Evolutionary conservation across 1,140 invertebrate species (phyloP), one percentile per base, ranked within the genome.

Genomic region (Physella acuta): DNA sequence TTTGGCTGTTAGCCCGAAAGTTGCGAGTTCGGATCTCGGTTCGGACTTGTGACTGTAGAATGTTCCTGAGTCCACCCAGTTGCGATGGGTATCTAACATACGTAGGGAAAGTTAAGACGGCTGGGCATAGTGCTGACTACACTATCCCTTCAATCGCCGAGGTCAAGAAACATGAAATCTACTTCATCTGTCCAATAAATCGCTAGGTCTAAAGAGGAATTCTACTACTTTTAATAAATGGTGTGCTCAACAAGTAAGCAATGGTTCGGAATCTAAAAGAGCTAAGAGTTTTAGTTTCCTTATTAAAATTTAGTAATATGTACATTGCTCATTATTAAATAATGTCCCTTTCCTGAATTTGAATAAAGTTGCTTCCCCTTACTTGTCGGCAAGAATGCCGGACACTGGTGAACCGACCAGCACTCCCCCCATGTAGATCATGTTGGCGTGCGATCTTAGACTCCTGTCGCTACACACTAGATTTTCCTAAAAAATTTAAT

Each of bases 341-440:
- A 63, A 44, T 30, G 67, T 71, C 53, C 65, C 66, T 56, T 49
- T 37, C 66, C 60, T 68, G 62, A 62, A 69, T 68, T 59, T 44
- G 53, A 60, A 69, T 39, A 62, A 5, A 33, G 68, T 63, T 66
- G 58, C 70, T 2, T 24, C 28, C 4, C 33, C 60, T 64, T 64
- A 59, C 11, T 2, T 2, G 3, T 66, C 53, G 14, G 59, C 14
- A 4, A 64, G 39, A 3, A 59, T 0, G 20, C 37, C 62, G 26
- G 26, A 65, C 17, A 37, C 44, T 2, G 92, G 88, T 58, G 91
- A 91, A 26, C 92, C 92, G 70, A 92, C 75, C 78, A 93, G 88
- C 52, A 92, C 90, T 71, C 92, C 92, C 70, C 90, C 83, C 92
- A 94, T 93, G 79, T 92, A 92, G 55, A 92, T 76, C 5, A 91